A percentile compares a stretch with the other conserved stretches of the same genome.
Conservation (phyloP, 2,797 vertebrate genomes). For the Myotis pilosus region DNA sequence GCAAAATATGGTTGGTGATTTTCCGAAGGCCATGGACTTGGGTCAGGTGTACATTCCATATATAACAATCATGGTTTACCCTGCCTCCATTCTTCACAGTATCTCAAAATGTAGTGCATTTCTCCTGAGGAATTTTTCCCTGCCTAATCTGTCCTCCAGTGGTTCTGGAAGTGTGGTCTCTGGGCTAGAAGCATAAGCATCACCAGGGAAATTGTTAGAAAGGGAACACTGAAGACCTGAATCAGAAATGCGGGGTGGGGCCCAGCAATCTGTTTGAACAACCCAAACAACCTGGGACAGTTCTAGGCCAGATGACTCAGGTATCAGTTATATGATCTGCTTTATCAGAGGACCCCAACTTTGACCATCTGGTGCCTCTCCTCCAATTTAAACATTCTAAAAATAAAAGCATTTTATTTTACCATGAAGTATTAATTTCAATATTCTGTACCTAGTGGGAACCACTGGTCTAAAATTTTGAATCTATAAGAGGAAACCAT, state of each 20-base stretch:
- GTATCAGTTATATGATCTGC: neutral
- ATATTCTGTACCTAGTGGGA: slow-evolving; percentile 9
- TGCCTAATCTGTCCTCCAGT: neutral
- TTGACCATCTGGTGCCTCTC: neutral
- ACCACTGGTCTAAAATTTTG: slow-evolving; percentile 3
- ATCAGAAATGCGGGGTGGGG: neutral
- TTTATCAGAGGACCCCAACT: neutral
- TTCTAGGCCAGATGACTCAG: neutral
- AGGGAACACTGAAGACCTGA: neutral
- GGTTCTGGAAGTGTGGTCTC: neutral
- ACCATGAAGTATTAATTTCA: slow-evolving; percentile 33
- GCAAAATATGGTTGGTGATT: neutral
- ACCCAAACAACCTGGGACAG: neutral
- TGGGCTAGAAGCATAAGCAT: neutral
- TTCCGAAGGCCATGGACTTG: neutral
- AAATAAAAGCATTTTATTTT: slow-evolving; percentile 27
- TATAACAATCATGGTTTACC: neutral
- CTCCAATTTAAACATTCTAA: slow-evolving; percentile 30
- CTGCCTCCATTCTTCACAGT: neutral
- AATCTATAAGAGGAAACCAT: neutral
- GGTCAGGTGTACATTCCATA: neutral
- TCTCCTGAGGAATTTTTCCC: neutral
- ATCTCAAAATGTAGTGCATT: neutral
- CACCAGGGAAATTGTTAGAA: neutral
- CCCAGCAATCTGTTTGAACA: neutral